Conservation (phyloP, 1,140 invertebrate genomes). For the Olivierus martensii region DNA sequence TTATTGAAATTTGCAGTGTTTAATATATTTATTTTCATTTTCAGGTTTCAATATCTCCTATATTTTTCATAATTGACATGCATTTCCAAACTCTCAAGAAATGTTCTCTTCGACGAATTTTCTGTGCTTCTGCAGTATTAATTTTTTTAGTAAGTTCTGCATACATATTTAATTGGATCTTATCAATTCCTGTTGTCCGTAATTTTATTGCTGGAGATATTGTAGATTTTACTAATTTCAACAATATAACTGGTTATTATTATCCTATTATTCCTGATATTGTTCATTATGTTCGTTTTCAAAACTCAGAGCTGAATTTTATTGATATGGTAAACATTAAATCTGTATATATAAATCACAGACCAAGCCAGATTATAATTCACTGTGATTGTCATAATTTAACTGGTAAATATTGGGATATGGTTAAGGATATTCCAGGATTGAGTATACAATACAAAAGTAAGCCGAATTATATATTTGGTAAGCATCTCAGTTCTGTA, state of each 20-base stretch:
- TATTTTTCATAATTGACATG: too few species aligned
- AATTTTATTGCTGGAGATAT: neutral
- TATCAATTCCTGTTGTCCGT: too few species aligned
- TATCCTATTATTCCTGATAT: conserved; percentile 22
- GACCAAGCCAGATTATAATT: conserved; percentile 22
- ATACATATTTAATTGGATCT: too few species aligned
- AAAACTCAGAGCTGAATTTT: conserved; percentile 18
- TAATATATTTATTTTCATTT: too few species aligned
- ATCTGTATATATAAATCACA: conserved; percentile 22
- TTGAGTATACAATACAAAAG: conserved; percentile 11
- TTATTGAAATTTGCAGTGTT: too few species aligned
- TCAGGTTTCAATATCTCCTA: too few species aligned
- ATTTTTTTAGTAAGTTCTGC: too few species aligned
- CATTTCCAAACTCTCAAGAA: too few species aligned
- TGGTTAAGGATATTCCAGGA: conserved; percentile 11
- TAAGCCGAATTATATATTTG: conserved; percentile 23
- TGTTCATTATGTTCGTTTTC: conserved; percentile 23
- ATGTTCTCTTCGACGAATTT: too few species aligned
- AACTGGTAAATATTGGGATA: conserved; percentile 21
- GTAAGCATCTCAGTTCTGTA: conserved; percentile 21
- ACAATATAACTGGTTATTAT: conserved; percentile 20
- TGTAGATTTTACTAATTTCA: conserved; percentile 8
- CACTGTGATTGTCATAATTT: conserved; percentile 24
- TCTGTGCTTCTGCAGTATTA: too few species aligned
- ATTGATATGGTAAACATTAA: conserved; percentile 24